These are phyloP conservation scores for Nymphalis c-album DNA, from an alignment of 2,888 invertebrate genomes.

Conservation along the genomic window DNA sequence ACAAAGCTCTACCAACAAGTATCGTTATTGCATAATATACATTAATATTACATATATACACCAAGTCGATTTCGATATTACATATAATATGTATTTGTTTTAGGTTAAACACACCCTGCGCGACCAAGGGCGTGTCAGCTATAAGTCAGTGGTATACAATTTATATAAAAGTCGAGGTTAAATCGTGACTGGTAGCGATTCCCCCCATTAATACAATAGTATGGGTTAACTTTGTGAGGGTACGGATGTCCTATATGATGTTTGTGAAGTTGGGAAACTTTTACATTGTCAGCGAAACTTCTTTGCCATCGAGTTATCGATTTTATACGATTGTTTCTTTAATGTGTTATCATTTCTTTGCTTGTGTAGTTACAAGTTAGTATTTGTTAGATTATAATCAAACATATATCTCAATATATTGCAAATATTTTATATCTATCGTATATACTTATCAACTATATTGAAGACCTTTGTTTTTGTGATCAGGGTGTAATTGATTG, in stretches of 20 bases:
- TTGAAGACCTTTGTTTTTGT: too few species aligned
- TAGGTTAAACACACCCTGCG: conserved; percentile 17
- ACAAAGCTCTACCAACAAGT: too few species aligned
- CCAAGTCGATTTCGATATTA: not conserved
- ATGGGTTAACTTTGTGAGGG: conserved; percentile 9
- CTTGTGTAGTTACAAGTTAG: not conserved
- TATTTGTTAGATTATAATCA: not conserved
- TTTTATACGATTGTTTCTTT: not conserved
- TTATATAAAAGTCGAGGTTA: conserved; percentile 33
- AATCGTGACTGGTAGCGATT: conserved; percentile 41
- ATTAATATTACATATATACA: too few species aligned
- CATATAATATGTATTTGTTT: not conserved
- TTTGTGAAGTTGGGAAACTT: not conserved
- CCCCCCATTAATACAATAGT: conserved; percentile 28
- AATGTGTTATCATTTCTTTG: not conserved
- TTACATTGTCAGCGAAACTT: conserved; percentile 7
- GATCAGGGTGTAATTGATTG: too few species aligned
- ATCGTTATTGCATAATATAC: too few species aligned
- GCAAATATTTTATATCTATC: too few species aligned
- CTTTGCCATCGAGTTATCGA: conserved; percentile 5
- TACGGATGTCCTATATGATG: conserved; percentile 1
- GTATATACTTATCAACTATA: too few species aligned
- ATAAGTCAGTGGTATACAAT: conserved; percentile 12
- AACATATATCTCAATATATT: too few species aligned
- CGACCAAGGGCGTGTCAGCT: conserved; percentile 36